Base-by-base conservation (phyloP, 2,113 vertebrate genomes). In the Malurus cyaneus region DNA sequence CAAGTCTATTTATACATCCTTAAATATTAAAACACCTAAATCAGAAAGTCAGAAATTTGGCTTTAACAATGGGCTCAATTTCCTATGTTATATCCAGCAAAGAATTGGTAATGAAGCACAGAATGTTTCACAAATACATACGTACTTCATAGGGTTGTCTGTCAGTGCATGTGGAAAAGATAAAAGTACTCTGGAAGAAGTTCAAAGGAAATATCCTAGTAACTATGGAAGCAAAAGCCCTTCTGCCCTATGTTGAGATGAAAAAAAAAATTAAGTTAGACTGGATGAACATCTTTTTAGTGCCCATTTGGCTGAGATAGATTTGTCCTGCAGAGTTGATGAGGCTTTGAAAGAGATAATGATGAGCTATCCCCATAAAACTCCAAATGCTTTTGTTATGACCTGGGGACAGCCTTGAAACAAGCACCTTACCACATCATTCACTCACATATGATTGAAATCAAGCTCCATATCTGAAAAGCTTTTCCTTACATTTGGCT, bases 151-250 rank as follows among this genome's bases (percentile, higher is more conserved):
- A 73, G 62, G 32, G 69, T 44, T 80, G 31, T 76, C 42, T 89
- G 46, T 95, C 47, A 18, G 39, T 88, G 71, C 96, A 95, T 93
- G 81, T 95, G 93, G 93, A 91, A 97, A 72, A 95, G 74, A 95
- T 94, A 94, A 89, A 94, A 95, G 71, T 89, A 52, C 82, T 56
- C 88, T 94, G 92, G 94, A 94, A 78, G 60, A 86, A 64, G 85
- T 95, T 97, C 81, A 96, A 96, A 96, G 84, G 50, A 94, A 93
- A 88, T 94, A 73, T 53, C 47, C 32, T 50, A 44, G 57, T 93
- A 82, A 62, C 81, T 94, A 77, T 59, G 67, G 93, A 94, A 93
- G 80, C 49, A 85, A 94, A 94, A 88, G 12, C 18, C 44, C 39
- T 94, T 85, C 52, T 94, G 71, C 54, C 66, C 62, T 59, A 12